Base-by-base conservation (phyloP, 2,797 vertebrate genomes). In the Helicolenus hilgendorfi region DNA sequence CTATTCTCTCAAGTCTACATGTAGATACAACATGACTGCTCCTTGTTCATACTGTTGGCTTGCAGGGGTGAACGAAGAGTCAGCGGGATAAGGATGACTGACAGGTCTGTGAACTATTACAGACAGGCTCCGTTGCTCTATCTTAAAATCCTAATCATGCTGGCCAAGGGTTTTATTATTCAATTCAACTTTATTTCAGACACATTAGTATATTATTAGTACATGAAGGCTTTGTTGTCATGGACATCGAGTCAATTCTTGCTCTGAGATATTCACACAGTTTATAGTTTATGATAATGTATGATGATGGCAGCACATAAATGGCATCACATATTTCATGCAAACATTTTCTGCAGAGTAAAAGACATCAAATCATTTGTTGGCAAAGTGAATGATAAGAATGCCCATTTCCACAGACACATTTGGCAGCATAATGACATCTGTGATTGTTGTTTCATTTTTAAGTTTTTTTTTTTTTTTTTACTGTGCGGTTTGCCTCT, bases 61-160 rank as follows among this genome's bases (percentile, higher is more conserved):
- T 73, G 83, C 76, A 85, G 88, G 89, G 87, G 89, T 96, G 91
- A 94, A 92, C 73, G 80, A 91, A 87, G 79, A 91, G 91, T 93
- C 93, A 89, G 64, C 74, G 72, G 36, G 72, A 92, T 92, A 91
- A 41, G 41, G 63, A 89, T 95, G 94, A 96, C 67, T 96, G 95
- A 92, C 93, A 93, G 88, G 15, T 92, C 84, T 91, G 79, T 91
- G 87, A 93, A 95, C 90, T 85, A 81, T 88, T 84, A 91, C 76
- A 91, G 95, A 95, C 95, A 95, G 77, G 83, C 88, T 86, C 79
- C 41, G 85, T 90, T 93, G 91, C 87, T 92, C 86, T 79, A 85
- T 95, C 89, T 92, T 92, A 88, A 95, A 95, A 91, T 88, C 89
- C 79, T 83, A 90, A 92, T 92, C 86, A 92, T 84, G 83, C 83